phyloP scores from a whole-genome alignment of 2,888 invertebrate genomes.

The Pimpla rufipes region DNA sequence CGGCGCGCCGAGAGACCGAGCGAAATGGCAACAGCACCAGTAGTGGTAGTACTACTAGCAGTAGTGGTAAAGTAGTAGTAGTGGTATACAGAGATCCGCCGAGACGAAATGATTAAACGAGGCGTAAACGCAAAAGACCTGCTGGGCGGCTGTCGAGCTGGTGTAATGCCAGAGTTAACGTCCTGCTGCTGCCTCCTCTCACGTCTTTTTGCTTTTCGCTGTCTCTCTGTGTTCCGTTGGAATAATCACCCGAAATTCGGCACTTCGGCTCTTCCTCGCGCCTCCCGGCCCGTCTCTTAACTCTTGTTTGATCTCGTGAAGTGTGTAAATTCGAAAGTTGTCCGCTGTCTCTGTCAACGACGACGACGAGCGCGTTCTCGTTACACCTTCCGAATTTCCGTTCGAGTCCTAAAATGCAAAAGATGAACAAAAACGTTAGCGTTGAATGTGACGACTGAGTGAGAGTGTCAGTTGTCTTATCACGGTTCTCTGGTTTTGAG shows the following conservation, averaged over 20 bases:
- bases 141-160: slow-evolving; percentile 64
- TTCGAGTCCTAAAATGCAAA: slow-evolving; percentile 20
- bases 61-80: slow-evolving; percentile 51
- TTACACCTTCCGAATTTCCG: slow-evolving; percentile 45
- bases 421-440: not conserved
- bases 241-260: slow-evolving; percentile 65
- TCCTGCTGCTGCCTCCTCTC: not conserved
- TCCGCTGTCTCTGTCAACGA: slow-evolving; percentile 34
- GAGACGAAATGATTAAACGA: slow-evolving; percentile 72
- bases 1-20: slow-evolving; percentile 33
- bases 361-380: slow-evolving; percentile 39
- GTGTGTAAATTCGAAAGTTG: slow-evolving; percentile 68
- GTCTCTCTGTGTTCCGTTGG: slow-evolving; percentile 50
- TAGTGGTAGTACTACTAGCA: slow-evolving; percentile 52
- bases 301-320: slow-evolving; percentile 63
- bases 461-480: not conserved
- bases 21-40: slow-evolving; percentile 52
- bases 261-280: slow-evolving; percentile 45
- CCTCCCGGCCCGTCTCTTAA: slow-evolving; percentile 22
- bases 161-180: slow-evolving; percentile 61
- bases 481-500: not conserved
- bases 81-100: slow-evolving; percentile 61
- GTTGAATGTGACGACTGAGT: not conserved
- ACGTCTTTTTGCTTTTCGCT: slow-evolving; percentile 1
- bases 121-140: slow-evolving; percentile 77